Percentiles rank a stretch among this genome's conserved stretches.
Evolutionary conservation across 2,888 invertebrate species (phyloP).

Genomic region (Drosophila vallismaia): DNA sequence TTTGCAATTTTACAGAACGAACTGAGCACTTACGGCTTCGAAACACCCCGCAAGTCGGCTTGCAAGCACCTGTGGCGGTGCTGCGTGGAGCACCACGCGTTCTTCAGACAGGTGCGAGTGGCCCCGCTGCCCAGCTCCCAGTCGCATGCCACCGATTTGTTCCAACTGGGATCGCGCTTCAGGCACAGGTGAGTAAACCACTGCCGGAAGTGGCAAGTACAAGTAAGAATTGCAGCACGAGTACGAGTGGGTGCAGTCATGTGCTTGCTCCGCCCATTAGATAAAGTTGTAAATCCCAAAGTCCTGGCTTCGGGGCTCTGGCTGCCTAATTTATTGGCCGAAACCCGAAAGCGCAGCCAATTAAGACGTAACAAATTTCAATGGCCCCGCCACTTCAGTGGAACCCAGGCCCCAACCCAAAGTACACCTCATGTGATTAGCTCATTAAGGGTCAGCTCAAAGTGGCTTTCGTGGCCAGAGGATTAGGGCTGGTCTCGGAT

Average conservation of each 20-base stretch:
- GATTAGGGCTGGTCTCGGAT: slow-evolving; percentile 17
- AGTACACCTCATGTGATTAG: slow-evolving; percentile 68
- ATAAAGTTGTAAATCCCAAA: slow-evolving; percentile 59
- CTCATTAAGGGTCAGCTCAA: slow-evolving; percentile 64
- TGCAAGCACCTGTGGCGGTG: slow-evolving; percentile 98
- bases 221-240: slow-evolving; percentile 22
- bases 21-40: slow-evolving; percentile 98
- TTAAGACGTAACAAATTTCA: slow-evolving; percentile 67
- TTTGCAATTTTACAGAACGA: slow-evolving; percentile 88
- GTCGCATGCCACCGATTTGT: slow-evolving; percentile 88
- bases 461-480: slow-evolving; percentile 25
- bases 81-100: slow-evolving; percentile 97
- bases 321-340: slow-evolving; percentile 59
- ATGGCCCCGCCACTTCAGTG: slow-evolving; percentile 51
- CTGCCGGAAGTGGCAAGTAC: slow-evolving; percentile 57
- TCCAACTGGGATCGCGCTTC: slow-evolving; percentile 91
- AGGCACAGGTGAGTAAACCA: slow-evolving; percentile 88
- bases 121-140: slow-evolving; percentile 86
- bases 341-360: slow-evolving; percentile 61
- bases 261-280: slow-evolving; percentile 32
- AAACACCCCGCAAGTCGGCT: slow-evolving; percentile 94
- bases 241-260: slow-evolving; percentile 55
- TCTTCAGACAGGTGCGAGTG: slow-evolving; percentile 94
- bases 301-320: slow-evolving; percentile 26
- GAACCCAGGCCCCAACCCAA: slow-evolving; percentile 43